These are phyloP conservation scores for Colaptes auratus DNA, from an alignment of 2,113 vertebrate species.

Conservation along the genomic window DNA sequence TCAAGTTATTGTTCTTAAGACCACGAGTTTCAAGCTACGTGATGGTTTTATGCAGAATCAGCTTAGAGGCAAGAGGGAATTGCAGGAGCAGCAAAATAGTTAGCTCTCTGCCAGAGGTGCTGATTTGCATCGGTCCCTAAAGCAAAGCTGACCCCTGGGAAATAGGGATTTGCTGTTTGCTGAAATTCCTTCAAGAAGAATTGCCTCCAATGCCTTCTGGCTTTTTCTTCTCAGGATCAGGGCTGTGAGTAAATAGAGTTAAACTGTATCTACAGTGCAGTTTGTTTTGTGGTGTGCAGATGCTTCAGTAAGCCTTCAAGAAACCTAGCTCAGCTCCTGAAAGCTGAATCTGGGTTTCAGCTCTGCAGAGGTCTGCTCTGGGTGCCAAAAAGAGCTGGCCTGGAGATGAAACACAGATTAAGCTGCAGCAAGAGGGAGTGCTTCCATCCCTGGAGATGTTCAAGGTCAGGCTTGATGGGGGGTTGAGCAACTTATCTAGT, in stretches of 20 bases:
- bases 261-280: not conserved
- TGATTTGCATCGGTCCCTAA: slow-evolving; percentile 46
- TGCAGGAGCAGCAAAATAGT: slow-evolving; percentile 30
- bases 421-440: not conserved
- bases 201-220: not conserved
- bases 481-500: no score
- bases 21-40: not conserved
- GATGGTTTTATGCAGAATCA: slow-evolving; percentile 13
- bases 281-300: slow-evolving; percentile 7
- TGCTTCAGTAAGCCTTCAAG: slow-evolving; percentile 1
- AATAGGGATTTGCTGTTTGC: not conserved
- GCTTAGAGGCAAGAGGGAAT: slow-evolving; percentile 2
- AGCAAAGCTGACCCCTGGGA: slow-evolving; percentile 4
- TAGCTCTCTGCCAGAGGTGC: not conserved
- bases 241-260: not conserved
- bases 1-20: slow-evolving; percentile 41
- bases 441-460: not conserved
- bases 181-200: slow-evolving; percentile 8
- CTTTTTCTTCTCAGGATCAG: not conserved
- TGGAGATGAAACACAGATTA: not conserved
- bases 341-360: slow-evolving; percentile 4
- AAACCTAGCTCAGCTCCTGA: not conserved
- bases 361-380: not conserved
- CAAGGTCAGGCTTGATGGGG: no score
- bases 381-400: not conserved